Evolutionary conservation across 2,113 vertebrate species (phyloP).

Genomic region (Anseranas semipalmata): DNA sequence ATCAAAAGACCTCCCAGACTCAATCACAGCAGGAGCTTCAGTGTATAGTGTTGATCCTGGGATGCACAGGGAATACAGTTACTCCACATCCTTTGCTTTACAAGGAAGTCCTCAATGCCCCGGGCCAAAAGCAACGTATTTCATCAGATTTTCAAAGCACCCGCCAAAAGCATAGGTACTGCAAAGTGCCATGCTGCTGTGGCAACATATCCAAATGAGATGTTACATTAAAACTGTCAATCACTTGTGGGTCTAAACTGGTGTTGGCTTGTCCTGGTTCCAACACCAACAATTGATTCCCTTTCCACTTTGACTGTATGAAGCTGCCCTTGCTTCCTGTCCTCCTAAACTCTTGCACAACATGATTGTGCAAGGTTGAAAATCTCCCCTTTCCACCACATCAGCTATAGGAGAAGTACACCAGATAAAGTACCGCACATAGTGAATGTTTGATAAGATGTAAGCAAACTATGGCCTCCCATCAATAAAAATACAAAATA

Average conservation of each 20-base stretch:
- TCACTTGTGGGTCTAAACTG: not conserved
- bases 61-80: not conserved
- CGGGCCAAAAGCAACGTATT: not conserved
- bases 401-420: not conserved
- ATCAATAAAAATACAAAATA: constrained; percentile 4
- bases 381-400: not conserved
- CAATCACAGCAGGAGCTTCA: not conserved
- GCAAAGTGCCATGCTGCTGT: not conserved
- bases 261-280: not conserved
- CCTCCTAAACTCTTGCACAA: not conserved
- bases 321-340: not conserved
- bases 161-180: not conserved
- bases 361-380: not conserved
- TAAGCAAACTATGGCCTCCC: not conserved
- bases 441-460: not conserved
- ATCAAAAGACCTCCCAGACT: not conserved
- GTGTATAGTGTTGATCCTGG: not conserved
- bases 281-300: not conserved
- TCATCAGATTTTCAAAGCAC: not conserved
- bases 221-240: not conserved
- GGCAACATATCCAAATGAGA: not conserved
- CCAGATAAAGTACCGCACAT: not conserved
- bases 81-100: not conserved
- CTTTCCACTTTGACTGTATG: not conserved
- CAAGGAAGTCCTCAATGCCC: not conserved